Evolutionary conservation across 1,140 invertebrate species (phyloP), one percentile per base, ranked within the genome.

Genomic region (Micrasema longulum): DNA sequence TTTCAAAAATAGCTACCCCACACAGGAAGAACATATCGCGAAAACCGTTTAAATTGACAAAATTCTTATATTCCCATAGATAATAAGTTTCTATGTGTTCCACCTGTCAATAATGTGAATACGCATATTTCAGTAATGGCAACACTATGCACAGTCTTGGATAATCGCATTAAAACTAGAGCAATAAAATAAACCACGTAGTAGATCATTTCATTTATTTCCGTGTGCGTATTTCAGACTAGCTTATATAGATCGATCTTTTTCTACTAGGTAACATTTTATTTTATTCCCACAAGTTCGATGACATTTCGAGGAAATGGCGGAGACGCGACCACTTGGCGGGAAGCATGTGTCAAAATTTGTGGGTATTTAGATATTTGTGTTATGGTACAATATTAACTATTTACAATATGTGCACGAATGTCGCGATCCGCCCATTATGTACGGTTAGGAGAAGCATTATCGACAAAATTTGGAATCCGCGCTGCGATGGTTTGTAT

Each of bases 291-390:
- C 55, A 60, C 55, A 60, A 20, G 55, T 60, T 60, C 55, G 14
- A 41, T 41, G 55, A 60, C 55, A 60, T 41, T 60, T 60, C 41
- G 55, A 38, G 55, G 55, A 60, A 60, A 60, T 38, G 55, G 36
- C 14, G 14, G 47, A 72, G 62, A 57, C 26, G 41, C 26, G 41
- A 26, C 16, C 63, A 48, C 26, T 65, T 65, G 63, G 63, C 63
- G 47, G 62, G 36, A 62, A 38, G 36, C 20, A 53, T 26, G 69
- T 47, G 43, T 16, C 43, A n/a, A 16, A 16, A 47, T 47, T 47
- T 47, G n/a, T 2, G 26, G 26, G 26, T 31, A 31, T 31, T 2
- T 31, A 4, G 26, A 31, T n/a, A n/a, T n/a, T n/a, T n/a, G n/a
- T n/a, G n/a, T n/a, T n/a, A n/a, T n/a, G n/a, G n/a, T n/a, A n/a